These are phyloP conservation scores for Lithophane leautieri DNA, from an alignment of 2,888 invertebrate genomes.

Conservation along the genomic window DNA sequence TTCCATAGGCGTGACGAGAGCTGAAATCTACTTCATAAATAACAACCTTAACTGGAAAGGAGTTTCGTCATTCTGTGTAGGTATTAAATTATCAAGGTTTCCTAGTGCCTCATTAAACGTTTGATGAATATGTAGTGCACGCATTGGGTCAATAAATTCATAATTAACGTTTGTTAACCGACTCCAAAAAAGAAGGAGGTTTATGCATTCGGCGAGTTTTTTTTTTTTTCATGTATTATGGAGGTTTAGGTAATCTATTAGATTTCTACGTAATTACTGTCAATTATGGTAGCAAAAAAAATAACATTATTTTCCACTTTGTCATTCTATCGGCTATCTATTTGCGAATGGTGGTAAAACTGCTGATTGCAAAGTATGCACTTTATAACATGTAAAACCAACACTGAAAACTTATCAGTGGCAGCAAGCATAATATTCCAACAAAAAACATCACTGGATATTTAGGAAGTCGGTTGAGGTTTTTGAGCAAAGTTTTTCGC, in stretches of 20 bases:
- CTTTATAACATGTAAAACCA: constrained; percentile 53
- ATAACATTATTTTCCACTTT: not conserved
- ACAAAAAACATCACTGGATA: too few relatives aligned
- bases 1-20: not conserved
- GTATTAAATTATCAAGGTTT: not conserved
- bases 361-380: constrained; percentile 77
- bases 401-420: constrained; percentile 12
- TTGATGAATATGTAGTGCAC: not conserved
- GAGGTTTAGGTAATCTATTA: not conserved
- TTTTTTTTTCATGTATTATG: not conserved
- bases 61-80: not conserved
- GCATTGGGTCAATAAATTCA: not conserved
- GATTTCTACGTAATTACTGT: not conserved
- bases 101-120: not conserved
- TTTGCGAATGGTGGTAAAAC: constrained; percentile 85
- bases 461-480: not conserved
- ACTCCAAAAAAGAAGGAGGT: not conserved
- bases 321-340: constrained; percentile 86
- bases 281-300: not conserved
- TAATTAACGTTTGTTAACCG: not conserved
- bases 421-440: too few relatives aligned
- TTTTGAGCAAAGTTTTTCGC: not conserved
- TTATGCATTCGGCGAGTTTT: too few relatives aligned
- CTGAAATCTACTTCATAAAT: not conserved
- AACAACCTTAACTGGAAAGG: not conserved